phyloP scores from a whole-genome alignment of 1,140 invertebrate genomes.

The Philotrypesis tridentata region DNA sequence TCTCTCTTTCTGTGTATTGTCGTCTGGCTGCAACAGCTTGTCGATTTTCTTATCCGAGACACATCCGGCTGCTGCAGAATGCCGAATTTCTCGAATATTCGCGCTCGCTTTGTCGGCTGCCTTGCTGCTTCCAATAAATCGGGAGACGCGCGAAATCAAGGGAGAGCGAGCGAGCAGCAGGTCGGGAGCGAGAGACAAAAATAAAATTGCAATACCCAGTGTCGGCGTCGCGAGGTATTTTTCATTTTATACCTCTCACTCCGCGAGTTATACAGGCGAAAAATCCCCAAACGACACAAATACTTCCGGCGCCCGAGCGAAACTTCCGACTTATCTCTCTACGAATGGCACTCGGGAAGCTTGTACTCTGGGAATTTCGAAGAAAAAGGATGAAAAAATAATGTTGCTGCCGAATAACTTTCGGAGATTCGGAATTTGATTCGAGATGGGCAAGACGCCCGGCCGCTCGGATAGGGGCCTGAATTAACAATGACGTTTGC shows the following conservation, averaged over 20 bases:
- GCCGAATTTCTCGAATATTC: slow-evolving; percentile 38
- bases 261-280: background rate
- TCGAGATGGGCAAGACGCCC: no score
- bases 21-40: slow-evolving; percentile 12
- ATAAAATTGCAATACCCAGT: slow-evolving; percentile 24
- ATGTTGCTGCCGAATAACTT: no score
- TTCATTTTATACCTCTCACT: background rate
- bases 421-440: no score
- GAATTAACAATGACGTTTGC: no score
- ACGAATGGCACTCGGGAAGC: background rate
- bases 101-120: slow-evolving; percentile 25
- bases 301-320: background rate
- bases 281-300: background rate
- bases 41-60: slow-evolving; percentile 30
- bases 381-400: background rate
- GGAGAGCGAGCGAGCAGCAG: background rate
- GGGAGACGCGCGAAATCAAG: slow-evolving; percentile 6
- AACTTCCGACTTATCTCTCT: background rate
- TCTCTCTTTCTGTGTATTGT: background rate
- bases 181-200: slow-evolving; percentile 2
- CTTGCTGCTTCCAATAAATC: slow-evolving; percentile 36
- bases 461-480: no score
- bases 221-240: background rate
- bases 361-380: background rate
- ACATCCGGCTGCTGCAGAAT: slow-evolving; percentile 18